These are phyloP conservation scores for Ridgeia piscesae DNA, from an alignment of 1,140 invertebrate genomes.

Conservation along the genomic window DNA sequence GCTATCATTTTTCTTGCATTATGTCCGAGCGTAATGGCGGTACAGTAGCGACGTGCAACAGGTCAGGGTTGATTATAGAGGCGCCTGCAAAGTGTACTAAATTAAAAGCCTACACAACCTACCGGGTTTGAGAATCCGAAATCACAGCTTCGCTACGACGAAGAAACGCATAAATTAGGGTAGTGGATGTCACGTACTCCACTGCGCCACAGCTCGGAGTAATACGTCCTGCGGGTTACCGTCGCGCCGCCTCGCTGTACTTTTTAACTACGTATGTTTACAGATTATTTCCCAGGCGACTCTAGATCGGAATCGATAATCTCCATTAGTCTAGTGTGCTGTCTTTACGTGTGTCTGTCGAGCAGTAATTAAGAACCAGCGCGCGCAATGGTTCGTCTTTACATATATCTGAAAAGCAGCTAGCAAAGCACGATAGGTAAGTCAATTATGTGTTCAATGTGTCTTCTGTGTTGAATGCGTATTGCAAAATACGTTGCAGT, in stretches of 20 bases:
- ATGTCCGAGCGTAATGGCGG: no score
- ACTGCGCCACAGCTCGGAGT: neutral
- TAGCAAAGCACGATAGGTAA: neutral
- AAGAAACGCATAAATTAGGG: neutral
- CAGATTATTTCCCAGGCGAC: neutral
- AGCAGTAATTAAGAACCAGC: no score
- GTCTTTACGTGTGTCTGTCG: neutral
- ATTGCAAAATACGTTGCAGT: neutral
- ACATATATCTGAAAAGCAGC: neutral
- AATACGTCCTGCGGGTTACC: neutral
- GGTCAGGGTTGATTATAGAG: no score
- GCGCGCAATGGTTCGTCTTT: no score
- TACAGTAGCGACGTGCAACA: no score
- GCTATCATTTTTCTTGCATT: no score
- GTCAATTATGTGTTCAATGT: neutral
- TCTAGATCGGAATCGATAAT: neutral
- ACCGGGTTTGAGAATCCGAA: neutral
- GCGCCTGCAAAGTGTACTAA: neutral
- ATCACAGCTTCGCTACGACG: neutral
- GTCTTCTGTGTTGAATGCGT: neutral
- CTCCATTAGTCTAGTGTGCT: neutral
- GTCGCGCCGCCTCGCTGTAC: neutral
- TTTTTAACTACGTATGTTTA: no score
- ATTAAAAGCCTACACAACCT: neutral
- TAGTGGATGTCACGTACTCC: neutral